phyloP scores from a whole-genome alignment of 37 sponge, comb jelly and placozoan species.

The Hexactinellida sp. region DNA sequence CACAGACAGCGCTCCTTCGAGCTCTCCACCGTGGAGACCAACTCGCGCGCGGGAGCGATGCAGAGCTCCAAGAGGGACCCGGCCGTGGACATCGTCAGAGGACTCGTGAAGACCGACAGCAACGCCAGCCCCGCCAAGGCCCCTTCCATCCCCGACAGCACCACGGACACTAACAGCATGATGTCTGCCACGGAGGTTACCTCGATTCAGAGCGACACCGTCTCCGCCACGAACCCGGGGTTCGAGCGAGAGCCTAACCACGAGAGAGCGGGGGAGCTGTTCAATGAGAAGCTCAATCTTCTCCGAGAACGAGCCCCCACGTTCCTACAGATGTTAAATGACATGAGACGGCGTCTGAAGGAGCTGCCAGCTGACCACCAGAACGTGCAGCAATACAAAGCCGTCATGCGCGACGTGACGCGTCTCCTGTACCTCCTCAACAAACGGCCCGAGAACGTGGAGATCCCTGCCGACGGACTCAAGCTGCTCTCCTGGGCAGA shows the following conservation, averaged over 20 bases:
- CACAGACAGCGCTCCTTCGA: neutral
- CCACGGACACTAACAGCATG: neutral
- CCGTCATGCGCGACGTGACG: constrained; percentile 68
- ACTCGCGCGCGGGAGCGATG: neutral
- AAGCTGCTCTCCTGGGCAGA: constrained; percentile 69
- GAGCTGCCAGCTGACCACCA: constrained; percentile 45
- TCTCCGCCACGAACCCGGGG: neutral
- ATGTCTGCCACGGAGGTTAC: neutral
- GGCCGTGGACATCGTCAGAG: constrained; percentile 20
- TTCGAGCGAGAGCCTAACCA: constrained; percentile 27
- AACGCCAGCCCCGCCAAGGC: neutral
- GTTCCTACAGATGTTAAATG: constrained; percentile 68
- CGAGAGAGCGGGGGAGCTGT: constrained; percentile 21
- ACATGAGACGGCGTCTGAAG: constrained; percentile 70
- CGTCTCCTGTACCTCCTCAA: constrained; percentile 78
- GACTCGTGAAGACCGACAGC: constrained; percentile 23
- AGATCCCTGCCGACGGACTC: constrained; percentile 75
- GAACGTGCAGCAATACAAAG: constrained; percentile 53
- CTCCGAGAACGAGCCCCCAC: constrained; percentile 46
- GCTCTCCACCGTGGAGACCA: neutral
- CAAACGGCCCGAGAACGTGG: constrained; percentile 52
- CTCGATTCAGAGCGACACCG: neutral
- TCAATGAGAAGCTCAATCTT: constrained; percentile 36
- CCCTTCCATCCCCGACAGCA: neutral
- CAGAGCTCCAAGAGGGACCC: neutral